These are phyloP conservation scores for Pempheris klunzingeri DNA, from an alignment of 2,797 vertebrate species.

Conservation along the genomic window DNA sequence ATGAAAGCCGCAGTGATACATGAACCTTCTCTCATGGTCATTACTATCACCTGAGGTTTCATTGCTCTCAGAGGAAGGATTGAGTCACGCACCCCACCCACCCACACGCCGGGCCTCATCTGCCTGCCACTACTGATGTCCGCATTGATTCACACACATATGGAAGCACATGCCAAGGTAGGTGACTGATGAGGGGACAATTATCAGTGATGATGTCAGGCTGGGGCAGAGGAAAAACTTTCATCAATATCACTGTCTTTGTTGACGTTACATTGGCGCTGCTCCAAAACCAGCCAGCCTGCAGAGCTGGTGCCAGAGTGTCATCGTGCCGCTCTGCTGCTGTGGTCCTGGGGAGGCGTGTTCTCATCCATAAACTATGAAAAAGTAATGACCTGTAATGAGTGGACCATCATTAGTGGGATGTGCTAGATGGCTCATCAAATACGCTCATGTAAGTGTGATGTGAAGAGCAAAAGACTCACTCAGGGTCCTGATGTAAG, in stretches of 20 bases:
- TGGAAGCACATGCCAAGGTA: constrained; percentile 34
- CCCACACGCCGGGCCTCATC: constrained; percentile 37
- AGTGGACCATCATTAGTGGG: constrained; percentile 56
- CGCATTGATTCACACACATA: constrained; percentile 67
- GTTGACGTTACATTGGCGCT: constrained; percentile 52
- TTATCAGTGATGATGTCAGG: constrained; percentile 56
- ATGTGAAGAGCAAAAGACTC: constrained; percentile 12
- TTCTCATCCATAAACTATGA: constrained; percentile 53
- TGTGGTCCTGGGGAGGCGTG: neutral
- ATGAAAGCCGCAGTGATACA: constrained; percentile 59
- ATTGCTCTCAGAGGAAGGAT: constrained; percentile 47
- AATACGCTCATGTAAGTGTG: neutral
- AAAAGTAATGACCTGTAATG: constrained; percentile 57
- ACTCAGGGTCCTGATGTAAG: constrained; percentile 3
- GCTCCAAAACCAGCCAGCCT: constrained; percentile 32
- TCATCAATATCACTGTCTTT: constrained; percentile 52
- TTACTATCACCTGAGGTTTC: constrained; percentile 61
- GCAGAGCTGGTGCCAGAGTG: constrained; percentile 22
- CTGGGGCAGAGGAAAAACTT: constrained; percentile 24
- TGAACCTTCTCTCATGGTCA: constrained; percentile 29
- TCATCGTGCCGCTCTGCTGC: constrained; percentile 42
- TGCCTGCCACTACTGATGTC: constrained; percentile 34
- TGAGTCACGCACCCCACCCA: constrained; percentile 21
- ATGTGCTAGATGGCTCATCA: constrained; percentile 38
- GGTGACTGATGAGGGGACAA: constrained; percentile 60